These are phyloP conservation scores for Odontamblyopus lacepedii DNA, from an alignment of 2,797 vertebrate species.

Conservation along the genomic window DNA sequence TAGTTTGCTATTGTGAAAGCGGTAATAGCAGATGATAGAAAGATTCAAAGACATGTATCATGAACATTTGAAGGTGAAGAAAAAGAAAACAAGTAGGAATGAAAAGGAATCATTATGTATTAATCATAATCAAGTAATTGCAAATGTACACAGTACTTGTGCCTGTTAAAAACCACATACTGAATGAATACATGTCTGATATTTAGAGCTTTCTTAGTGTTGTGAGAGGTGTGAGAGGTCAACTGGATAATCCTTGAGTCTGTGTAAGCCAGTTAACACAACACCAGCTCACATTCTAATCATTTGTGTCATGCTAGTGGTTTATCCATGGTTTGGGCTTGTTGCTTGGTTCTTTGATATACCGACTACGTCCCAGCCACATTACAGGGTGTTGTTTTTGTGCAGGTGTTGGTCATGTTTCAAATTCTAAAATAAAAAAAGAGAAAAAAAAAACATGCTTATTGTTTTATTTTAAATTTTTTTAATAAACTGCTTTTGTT, in stretches of 20 bases:
- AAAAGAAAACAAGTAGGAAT: background rate
- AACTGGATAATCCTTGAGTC: slow-evolving; percentile 44
- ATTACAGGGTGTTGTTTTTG: background rate
- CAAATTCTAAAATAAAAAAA: background rate
- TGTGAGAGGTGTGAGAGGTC: slow-evolving; percentile 39
- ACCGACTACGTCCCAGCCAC: too few species aligned
- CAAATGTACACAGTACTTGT: background rate
- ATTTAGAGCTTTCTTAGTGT: slow-evolving; percentile 20
- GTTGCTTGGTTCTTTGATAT: background rate
- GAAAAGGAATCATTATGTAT: background rate
- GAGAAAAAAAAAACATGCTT: background rate
- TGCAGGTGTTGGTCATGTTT: background rate
- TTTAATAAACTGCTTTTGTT: background rate
- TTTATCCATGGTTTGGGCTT: background rate
- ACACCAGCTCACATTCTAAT: slow-evolving; percentile 21
- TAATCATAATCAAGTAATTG: background rate
- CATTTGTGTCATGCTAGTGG: background rate
- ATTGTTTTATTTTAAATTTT: background rate
- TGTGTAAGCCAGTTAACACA: slow-evolving; percentile 41
- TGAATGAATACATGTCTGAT: background rate
- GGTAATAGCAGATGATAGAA: background rate
- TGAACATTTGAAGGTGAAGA: background rate
- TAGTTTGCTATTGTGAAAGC: background rate
- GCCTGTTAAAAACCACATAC: background rate
- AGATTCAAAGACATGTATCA: background rate